A percentile compares a stretch with the other conserved stretches of the same genome.
phyloP scores from a whole-genome alignment of 2,797 vertebrate genomes.

The Chaunax sp. region DNA sequence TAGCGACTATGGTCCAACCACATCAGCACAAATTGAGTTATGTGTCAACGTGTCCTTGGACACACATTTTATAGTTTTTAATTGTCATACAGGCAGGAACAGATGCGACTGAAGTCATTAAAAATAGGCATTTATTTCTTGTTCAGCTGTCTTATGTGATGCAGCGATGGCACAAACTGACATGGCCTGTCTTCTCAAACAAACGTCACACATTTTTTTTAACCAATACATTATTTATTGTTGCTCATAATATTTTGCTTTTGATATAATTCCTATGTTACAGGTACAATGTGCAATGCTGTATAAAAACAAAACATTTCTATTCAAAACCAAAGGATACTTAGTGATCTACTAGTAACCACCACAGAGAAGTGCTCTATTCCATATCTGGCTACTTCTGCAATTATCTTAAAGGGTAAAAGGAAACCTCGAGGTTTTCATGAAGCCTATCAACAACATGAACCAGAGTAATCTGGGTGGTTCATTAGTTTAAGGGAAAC shows the following conservation, averaged over 20 bases:
- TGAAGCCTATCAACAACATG: constrained; percentile 48
- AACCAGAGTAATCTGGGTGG: constrained; percentile 42
- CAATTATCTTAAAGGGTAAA: constrained; percentile 78
- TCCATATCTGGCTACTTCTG: constrained; percentile 71
- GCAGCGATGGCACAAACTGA: constrained; percentile 38
- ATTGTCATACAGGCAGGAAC: background rate
- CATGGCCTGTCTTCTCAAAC: constrained; percentile 43
- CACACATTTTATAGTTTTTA: too few species aligned
- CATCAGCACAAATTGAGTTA: too few species aligned
- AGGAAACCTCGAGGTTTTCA: constrained; percentile 66
- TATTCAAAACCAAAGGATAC: constrained; percentile 82
- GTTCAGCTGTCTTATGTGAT: constrained; percentile 38
- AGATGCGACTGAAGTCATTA: constrained; percentile 53
- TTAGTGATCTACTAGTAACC: constrained; percentile 75
- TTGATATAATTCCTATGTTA: constrained; percentile 86
- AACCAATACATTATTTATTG: constrained; percentile 86
- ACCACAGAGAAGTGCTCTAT: constrained; percentile 78
- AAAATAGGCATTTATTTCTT: constrained; percentile 65
- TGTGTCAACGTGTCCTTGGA: too few species aligned
- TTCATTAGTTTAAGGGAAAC: constrained; percentile 32
- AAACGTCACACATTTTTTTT: constrained; percentile 65
- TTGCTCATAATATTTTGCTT: constrained; percentile 83
- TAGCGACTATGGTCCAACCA: too few species aligned
- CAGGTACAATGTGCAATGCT: constrained; percentile 85
- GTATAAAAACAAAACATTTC: constrained; percentile 83